A percentile compares a stretch with the other conserved stretches of the same genome.
These are phyloP conservation scores for Corythornis madagascariensis DNA, from an alignment of 2,113 vertebrate species.

Conservation along the genomic window DNA sequence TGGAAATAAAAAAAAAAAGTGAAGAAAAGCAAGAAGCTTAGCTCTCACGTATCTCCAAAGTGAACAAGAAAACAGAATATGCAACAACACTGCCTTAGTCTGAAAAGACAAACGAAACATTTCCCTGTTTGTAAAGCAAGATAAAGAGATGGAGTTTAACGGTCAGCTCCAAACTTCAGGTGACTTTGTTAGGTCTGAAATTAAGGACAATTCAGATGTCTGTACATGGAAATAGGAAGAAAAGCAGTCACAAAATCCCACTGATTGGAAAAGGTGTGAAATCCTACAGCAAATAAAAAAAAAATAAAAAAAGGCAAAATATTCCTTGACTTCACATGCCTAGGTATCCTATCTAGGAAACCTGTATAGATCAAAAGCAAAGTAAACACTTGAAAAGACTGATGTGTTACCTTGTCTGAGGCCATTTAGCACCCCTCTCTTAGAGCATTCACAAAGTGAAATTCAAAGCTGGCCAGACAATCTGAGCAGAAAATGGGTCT, in stretches of 20 bases:
- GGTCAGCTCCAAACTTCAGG: not conserved
- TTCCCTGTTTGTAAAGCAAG: not conserved
- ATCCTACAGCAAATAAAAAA: not conserved
- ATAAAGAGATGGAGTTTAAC: not conserved
- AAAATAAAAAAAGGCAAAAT: not conserved
- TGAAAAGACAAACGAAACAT: constrained; percentile 31
- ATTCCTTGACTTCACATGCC: not conserved
- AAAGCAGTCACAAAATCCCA: not conserved
- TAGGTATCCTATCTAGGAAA: not conserved
- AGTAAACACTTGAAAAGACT: not conserved
- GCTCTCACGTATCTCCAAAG: not conserved
- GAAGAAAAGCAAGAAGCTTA: not conserved
- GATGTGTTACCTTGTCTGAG: not conserved
- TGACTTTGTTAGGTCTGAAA: not conserved
- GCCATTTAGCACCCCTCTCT: not conserved
- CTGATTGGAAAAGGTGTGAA: not conserved
- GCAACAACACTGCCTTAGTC: not conserved
- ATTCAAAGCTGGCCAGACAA: not conserved
- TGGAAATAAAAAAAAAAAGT: not conserved
- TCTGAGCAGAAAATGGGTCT: not conserved
- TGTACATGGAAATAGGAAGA: not conserved
- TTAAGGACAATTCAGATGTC: not conserved
- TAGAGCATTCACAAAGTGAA: not conserved
- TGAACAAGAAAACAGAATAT: not conserved
- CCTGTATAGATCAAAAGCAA: not conserved